Conservation (phyloP, 2,888 invertebrate genomes). For the Lochmaea capreae region DNA sequence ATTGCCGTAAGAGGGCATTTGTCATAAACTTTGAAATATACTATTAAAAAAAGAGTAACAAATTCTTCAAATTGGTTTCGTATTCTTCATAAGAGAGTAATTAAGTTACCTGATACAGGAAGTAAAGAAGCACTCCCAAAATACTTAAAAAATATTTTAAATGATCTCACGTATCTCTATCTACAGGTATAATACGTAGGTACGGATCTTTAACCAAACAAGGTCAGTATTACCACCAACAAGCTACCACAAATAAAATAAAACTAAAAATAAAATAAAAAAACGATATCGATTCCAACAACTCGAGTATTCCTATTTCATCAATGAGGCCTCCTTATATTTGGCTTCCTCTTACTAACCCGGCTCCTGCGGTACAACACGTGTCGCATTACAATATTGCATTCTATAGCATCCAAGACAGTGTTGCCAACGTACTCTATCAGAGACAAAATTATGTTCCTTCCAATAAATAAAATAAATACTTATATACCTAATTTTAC, state of each 20-base stretch:
- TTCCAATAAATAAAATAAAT: no score
- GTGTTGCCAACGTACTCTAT: not conserved
- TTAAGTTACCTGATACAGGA: slow-evolving; percentile 12
- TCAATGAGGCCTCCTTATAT: slow-evolving; percentile 31
- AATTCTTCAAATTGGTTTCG: no score
- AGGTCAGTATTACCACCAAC: slow-evolving; percentile 19
- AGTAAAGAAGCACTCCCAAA: slow-evolving; percentile 14
- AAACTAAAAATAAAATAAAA: not conserved
- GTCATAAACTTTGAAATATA: no score
- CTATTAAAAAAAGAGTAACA: no score
- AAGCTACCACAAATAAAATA: slow-evolving; percentile 11
- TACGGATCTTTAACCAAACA: slow-evolving; percentile 12
- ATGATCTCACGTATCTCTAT: slow-evolving; percentile 3
- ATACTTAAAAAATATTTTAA: slow-evolving; percentile 11
- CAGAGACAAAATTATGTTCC: not conserved
- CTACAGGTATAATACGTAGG: slow-evolving; percentile 17
- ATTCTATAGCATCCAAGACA: slow-evolving; percentile 18
- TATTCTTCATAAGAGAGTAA: not conserved
- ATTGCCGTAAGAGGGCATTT: no score
- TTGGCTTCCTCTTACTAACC: slow-evolving; percentile 31
- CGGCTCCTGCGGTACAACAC: slow-evolving; percentile 36
- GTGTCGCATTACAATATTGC: slow-evolving; percentile 41
- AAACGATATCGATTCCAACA: slow-evolving; percentile 31
- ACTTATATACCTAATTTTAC: no score
- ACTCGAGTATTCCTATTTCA: slow-evolving; percentile 28